phyloP scores from a whole-genome alignment of 2,888 invertebrate species.

The Rotaria socialis region DNA sequence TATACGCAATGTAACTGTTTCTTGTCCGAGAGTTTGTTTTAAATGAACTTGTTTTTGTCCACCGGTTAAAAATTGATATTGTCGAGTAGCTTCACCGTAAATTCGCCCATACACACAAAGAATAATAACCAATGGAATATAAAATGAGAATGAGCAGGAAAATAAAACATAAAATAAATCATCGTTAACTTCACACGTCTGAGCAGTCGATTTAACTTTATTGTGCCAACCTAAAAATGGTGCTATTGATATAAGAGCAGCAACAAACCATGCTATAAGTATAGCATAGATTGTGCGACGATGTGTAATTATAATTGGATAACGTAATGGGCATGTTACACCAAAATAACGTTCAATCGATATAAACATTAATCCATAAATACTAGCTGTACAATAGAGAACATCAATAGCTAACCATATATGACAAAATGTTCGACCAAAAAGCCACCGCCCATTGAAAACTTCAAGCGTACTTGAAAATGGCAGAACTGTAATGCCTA shows the following conservation, averaged over 20 bases:
- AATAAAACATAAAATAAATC: conserved; percentile 67
- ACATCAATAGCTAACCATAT: conserved; percentile 46
- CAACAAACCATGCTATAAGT: conserved; percentile 65
- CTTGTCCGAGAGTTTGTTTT: neutral
- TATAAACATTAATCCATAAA: conserved; percentile 43
- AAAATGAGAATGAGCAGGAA: conserved; percentile 68
- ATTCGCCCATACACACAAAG: conserved; percentile 66
- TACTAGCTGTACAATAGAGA: conserved; percentile 44
- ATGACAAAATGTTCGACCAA: conserved; percentile 49
- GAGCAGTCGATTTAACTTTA: conserved; percentile 56
- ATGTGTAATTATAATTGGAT: conserved; percentile 53
- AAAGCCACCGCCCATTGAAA: conserved; percentile 53
- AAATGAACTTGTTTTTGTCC: conserved; percentile 49
- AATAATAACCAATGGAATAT: conserved; percentile 67
- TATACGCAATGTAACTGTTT: conserved; percentile 11
- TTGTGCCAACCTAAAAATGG: conserved; percentile 66
- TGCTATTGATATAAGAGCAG: conserved; percentile 66
- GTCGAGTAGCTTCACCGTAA: conserved; percentile 63
- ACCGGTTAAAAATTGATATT: conserved; percentile 61
- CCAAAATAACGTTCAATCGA: conserved; percentile 45
- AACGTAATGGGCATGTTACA: conserved; percentile 44
- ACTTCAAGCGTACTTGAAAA: conserved; percentile 56
- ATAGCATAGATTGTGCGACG: conserved; percentile 55
- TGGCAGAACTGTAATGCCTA: conserved; percentile 53
- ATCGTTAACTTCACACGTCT: conserved; percentile 63